A percentile compares a stretch with the other conserved stretches of the same genome.
These are phyloP conservation scores for Ganaspis brasiliensis DNA, from an alignment of 2,888 invertebrate species.

Conservation along the genomic window DNA sequence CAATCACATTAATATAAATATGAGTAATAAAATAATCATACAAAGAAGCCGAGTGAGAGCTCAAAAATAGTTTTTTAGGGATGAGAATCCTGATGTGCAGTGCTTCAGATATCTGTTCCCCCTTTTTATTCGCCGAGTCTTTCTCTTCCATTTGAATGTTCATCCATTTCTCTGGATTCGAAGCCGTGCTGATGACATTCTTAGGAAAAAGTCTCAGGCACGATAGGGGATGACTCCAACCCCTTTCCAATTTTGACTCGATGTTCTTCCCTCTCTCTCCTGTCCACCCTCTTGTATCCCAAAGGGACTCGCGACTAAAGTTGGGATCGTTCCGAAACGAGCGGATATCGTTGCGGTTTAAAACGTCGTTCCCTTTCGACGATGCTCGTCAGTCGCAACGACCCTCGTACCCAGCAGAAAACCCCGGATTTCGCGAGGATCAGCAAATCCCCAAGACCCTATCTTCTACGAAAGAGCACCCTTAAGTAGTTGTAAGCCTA, in stretches of 20 bases:
- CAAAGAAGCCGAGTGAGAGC: neutral
- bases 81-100: neutral
- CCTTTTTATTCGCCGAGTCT: conserved; percentile 2
- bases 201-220: conserved; percentile 37
- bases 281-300: conserved; percentile 67
- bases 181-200: conserved; percentile 44
- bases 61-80: neutral
- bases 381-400: conserved; percentile 68
- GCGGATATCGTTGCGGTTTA: conserved; percentile 79
- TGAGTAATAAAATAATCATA: conserved; percentile 15
- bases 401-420: conserved; percentile 63
- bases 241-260: conserved; percentile 59
- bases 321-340: conserved; percentile 67
- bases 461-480: conserved; percentile 58
- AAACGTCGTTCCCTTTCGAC: conserved; percentile 73
- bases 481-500: conserved; percentile 50
- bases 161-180: conserved; percentile 26
- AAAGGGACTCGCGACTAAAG: conserved; percentile 61
- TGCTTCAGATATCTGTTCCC: neutral
- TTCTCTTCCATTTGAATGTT: conserved; percentile 37
- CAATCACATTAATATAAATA: neutral
- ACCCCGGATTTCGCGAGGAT: conserved; percentile 77
- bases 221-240: conserved; percentile 43
- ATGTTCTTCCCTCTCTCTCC: conserved; percentile 47
- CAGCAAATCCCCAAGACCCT: conserved; percentile 74